phyloP scores from a whole-genome alignment of 2,888 invertebrate species.

The Meiosimyza decipiens region DNA sequence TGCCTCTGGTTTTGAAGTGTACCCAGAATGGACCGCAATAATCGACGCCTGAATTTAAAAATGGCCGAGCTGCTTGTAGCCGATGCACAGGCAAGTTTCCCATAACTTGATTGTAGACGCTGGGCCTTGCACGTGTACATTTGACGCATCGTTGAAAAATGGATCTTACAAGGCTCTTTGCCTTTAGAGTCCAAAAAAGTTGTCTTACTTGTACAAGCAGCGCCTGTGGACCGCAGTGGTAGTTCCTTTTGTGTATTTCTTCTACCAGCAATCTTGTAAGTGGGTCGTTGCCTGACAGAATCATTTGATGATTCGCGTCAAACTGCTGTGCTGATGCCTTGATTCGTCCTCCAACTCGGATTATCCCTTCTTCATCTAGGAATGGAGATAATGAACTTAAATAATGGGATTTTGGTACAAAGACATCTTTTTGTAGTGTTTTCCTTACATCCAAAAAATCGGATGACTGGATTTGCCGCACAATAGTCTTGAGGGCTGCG shows the following conservation, averaged over 20 bases:
- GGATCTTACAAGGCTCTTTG: neutral
- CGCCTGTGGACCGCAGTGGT: neutral
- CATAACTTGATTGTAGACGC: neutral
- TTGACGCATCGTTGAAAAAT: neutral
- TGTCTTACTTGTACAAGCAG: neutral
- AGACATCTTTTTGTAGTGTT: no score
- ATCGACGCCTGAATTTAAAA: no score
- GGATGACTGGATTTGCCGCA: no score
- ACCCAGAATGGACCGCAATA: no score
- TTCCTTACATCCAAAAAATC: no score
- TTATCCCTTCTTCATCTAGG: neutral
- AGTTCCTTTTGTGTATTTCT: neutral
- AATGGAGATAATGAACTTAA: neutral
- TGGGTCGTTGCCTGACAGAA: no score
- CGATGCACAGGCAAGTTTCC: conserved; percentile 5
- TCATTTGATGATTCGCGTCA: neutral
- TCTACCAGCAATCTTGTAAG: neutral
- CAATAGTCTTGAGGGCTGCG: no score
- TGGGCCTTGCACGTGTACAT: neutral
- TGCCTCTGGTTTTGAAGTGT: conserved; percentile 15
- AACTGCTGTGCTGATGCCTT: neutral
- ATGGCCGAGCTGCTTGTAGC: conserved; percentile 16
- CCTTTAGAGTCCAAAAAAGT: neutral
- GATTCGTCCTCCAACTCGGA: neutral
- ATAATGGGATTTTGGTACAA: no score